Conservation (phyloP, 2,888 invertebrate species). For the Drosophila glabriapex region DNA sequence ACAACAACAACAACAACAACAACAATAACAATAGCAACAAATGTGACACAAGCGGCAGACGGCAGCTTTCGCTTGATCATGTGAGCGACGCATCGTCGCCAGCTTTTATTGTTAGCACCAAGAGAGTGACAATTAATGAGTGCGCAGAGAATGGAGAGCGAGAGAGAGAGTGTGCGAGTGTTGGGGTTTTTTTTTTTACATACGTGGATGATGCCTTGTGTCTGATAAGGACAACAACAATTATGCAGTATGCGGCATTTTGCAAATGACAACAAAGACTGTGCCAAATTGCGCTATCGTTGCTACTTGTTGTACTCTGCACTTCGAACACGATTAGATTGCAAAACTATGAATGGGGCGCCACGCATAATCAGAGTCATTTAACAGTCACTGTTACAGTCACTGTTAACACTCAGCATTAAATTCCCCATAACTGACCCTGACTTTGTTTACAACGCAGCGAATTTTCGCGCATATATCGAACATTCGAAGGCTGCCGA, state of each 20-base stretch:
- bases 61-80: constrained; percentile 56
- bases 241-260: constrained; percentile 43
- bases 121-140: constrained; percentile 23
- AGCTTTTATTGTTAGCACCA: constrained; percentile 47
- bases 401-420: constrained; percentile 13
- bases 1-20: constrained; percentile 16
- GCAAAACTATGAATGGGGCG: constrained; percentile 65
- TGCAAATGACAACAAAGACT: constrained; percentile 20
- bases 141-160: constrained; percentile 15
- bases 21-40: constrained; percentile 16
- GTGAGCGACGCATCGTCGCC: constrained; percentile 66
- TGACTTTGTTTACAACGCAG: constrained; percentile 68
- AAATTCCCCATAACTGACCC: constrained; percentile 42
- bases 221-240: constrained; percentile 32
- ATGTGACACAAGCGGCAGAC: constrained; percentile 25
- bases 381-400: constrained; percentile 13
- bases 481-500: constrained; percentile 3
- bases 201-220: constrained; percentile 25
- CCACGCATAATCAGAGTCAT: constrained; percentile 31
- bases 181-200: constrained; percentile 12
- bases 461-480: constrained; percentile 35
- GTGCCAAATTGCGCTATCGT: constrained; percentile 2
- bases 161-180: constrained; percentile 2
- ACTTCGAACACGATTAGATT: constrained; percentile 62
- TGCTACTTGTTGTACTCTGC: constrained; percentile 50